Evolutionary conservation across 2,797 vertebrate species (phyloP), one percentile per base, ranked within the genome.

Genomic region (Periparus ater): DNA sequence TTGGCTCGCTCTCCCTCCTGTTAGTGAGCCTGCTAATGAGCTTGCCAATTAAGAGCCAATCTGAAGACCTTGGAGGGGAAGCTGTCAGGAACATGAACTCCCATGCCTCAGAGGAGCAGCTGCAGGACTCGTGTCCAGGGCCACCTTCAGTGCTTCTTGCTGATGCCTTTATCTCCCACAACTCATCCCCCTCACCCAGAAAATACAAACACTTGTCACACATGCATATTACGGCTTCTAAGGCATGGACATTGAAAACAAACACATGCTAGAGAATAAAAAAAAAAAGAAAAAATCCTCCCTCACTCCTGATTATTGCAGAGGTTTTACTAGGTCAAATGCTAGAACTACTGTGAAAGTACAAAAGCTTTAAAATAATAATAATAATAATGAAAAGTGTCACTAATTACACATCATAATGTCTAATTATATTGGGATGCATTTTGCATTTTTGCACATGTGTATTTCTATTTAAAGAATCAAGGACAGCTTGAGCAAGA

Each of bases 41-140:
- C 72, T 91, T 95, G 86, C 90, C 92, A 94, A 95, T 96, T 96
- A 96, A 93, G 63, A 93, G 71, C 75, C 93, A 94, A 84, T 83
- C 84, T 78, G 86, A 94, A 95, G 94, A 95, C 88, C 95, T 90
- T 91, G 85, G 79, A 96, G 74, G 60, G 45, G 65, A 95, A 93
- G 77, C 80, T 93, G 89, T 96, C 95, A 94, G 82, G 93, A 93
- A 93, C 66, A 81, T 70, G 62, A 95, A 95, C 94, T 93, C 55
- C 71, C 30, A 45, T 73, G 61, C 53, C 88, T 88, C 54, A 10
- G 48, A 92, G 85, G 73, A 96, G 63, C 77, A 93, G 91, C 74
- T 84, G 71, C 2, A 9, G 90, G 88, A 86, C 71, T 90, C 4
- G 0, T 22, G 70, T 65, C 0, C 0, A 85, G 50, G 53, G 61